These are phyloP conservation scores for Drosophila hamatofila DNA, from an alignment of 2,888 invertebrate species.

Conservation along the genomic window DNA sequence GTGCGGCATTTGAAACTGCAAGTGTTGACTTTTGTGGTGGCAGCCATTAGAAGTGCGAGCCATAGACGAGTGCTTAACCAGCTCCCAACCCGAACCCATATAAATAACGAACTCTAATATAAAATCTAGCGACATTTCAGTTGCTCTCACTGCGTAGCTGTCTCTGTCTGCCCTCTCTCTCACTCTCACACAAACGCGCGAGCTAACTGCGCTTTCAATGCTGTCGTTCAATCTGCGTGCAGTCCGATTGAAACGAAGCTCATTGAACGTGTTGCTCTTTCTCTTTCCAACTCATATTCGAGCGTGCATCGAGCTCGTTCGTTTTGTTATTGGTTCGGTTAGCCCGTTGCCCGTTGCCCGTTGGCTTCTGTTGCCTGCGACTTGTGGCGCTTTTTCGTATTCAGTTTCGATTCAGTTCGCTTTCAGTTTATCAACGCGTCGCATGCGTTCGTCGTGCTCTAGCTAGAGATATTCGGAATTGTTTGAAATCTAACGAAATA, in stretches of 20 bases:
- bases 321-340: conserved; percentile 68
- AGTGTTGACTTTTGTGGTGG: conserved; percentile 59
- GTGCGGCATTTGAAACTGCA: conserved; percentile 65
- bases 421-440: conserved; percentile 76
- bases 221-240: conserved; percentile 29
- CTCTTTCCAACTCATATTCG: conserved; percentile 7
- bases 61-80: conserved; percentile 47
- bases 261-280: conserved; percentile 52
- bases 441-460: conserved; percentile 58
- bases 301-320: conserved; percentile 45
- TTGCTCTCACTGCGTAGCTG: conserved; percentile 38
- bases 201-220: conserved; percentile 50
- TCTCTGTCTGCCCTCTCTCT: conserved; percentile 6
- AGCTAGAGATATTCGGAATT: conserved; percentile 25
- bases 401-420: conserved; percentile 70
- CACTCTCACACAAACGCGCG: neutral
- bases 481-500: conserved; percentile 7
- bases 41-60: conserved; percentile 52
- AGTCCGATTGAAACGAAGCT: conserved; percentile 35
- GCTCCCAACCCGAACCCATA: conserved; percentile 50
- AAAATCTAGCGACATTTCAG: conserved; percentile 45
- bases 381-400: conserved; percentile 60
- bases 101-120: conserved; percentile 51
- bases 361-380: conserved; percentile 37
- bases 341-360: conserved; percentile 26